Evolutionary conservation across 2,113 vertebrate species (phyloP).

Genomic region (Sciurus niger): DNA sequence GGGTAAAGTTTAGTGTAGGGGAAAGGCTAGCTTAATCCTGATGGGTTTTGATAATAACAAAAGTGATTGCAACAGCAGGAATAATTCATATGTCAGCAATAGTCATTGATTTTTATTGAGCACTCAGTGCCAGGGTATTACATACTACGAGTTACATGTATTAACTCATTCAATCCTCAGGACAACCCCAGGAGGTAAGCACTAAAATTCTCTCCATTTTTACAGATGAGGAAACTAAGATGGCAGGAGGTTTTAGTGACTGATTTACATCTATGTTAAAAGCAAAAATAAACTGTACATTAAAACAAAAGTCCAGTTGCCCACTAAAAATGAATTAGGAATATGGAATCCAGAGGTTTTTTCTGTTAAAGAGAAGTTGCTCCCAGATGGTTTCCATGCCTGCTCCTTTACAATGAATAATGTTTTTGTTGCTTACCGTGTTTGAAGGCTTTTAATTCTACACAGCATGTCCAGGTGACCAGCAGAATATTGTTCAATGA

Average conservation of each 20-base stretch:
- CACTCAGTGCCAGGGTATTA: not conserved
- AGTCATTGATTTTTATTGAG: not conserved
- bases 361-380: not conserved
- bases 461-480: constrained; percentile 98
- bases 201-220: not conserved
- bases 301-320: not conserved
- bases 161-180: not conserved
- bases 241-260: not conserved
- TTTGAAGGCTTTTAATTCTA: constrained; percentile 98
- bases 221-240: not conserved
- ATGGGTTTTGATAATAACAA: not conserved
- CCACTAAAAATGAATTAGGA: not conserved
- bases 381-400: not conserved
- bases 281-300: not conserved
- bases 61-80: not conserved
- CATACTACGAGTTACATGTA: not conserved
- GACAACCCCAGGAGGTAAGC: not conserved
- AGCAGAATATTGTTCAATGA: constrained; percentile 98
- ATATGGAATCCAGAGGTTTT: not conserved
- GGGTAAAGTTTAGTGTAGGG: not conserved
- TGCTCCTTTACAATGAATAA: not conserved
- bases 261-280: not conserved
- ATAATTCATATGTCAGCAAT: not conserved
- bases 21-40: not conserved
- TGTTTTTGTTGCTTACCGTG: constrained; percentile 90